phyloP scores from a whole-genome alignment of 2,113 vertebrate genomes.

The Platichthys flesus region DNA sequence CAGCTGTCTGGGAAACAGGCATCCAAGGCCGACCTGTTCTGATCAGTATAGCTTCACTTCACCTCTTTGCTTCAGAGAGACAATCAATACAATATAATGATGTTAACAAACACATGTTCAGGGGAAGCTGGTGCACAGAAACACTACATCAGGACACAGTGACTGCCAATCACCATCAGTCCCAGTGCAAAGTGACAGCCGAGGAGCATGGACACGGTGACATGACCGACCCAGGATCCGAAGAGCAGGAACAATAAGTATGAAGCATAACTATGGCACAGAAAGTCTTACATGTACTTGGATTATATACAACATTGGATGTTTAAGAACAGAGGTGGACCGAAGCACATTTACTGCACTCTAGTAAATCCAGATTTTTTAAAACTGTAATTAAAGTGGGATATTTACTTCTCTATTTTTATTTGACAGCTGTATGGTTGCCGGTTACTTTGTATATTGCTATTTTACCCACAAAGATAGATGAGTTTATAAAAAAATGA shows the following conservation, averaged over 20 bases:
- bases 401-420: background rate
- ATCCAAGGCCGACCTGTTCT: slow-evolving; percentile 34
- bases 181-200: background rate
- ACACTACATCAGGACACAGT: slow-evolving; percentile 7
- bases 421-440: background rate
- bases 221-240: background rate
- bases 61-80: slow-evolving; percentile 13
- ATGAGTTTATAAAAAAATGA: background rate
- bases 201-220: background rate
- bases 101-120: slow-evolving; percentile 23
- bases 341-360: no score
- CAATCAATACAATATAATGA: slow-evolving; percentile 50
- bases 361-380: no score
- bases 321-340: no score
- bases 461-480: background rate
- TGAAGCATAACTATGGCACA: background rate
- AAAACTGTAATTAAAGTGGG: no score
- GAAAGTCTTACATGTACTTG: background rate
- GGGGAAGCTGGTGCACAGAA: background rate
- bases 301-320: background rate
- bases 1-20: slow-evolving; percentile 35
- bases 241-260: background rate
- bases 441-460: background rate
- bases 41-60: slow-evolving; percentile 54
- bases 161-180: slow-evolving; percentile 20